Percentiles rank a stretch among this genome's conserved stretches.
These are phyloP conservation scores for Tenrec ecaudatus DNA, from an alignment of 2,113 vertebrate genomes.

Conservation along the genomic window DNA sequence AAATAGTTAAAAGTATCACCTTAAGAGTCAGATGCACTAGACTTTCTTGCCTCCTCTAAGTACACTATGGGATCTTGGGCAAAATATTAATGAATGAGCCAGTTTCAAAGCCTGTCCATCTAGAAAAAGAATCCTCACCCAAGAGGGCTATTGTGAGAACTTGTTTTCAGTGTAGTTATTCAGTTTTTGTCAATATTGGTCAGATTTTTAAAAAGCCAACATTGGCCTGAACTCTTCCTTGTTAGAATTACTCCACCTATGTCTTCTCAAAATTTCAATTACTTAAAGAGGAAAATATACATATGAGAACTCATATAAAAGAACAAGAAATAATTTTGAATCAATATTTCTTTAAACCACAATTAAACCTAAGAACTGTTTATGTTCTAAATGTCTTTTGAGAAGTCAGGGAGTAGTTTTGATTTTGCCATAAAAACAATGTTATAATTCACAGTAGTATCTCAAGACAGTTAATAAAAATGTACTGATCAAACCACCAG, in stretches of 20 bases:
- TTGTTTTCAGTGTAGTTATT: not conserved
- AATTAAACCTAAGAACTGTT: slow-evolving; percentile 14
- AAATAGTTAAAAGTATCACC: not conserved
- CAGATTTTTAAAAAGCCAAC: not conserved
- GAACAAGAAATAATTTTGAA: slow-evolving; percentile 23
- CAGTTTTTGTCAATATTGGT: not conserved
- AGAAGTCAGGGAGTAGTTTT: not conserved
- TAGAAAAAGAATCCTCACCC: not conserved
- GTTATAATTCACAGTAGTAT: slow-evolving; percentile 38
- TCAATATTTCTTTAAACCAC: not conserved
- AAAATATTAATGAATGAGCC: not conserved
- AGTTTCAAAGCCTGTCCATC: slow-evolving; percentile 3
- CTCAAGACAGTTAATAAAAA: slow-evolving; percentile 24
- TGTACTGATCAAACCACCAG: not conserved
- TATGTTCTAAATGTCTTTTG: not conserved
- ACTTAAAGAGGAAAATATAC: not conserved
- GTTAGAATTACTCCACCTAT: not conserved
- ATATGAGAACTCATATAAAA: not conserved
- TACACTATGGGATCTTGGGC: not conserved
- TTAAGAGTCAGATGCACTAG: not conserved
- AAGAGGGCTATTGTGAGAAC: slow-evolving; percentile 20
- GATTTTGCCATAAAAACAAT: slow-evolving; percentile 18
- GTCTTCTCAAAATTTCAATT: slow-evolving; percentile 12
- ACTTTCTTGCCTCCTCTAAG: not conserved
- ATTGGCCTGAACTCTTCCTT: not conserved